These are phyloP conservation scores for Bubo blakistoni DNA, from an alignment of 2,113 vertebrate genomes.

Conservation along the genomic window DNA sequence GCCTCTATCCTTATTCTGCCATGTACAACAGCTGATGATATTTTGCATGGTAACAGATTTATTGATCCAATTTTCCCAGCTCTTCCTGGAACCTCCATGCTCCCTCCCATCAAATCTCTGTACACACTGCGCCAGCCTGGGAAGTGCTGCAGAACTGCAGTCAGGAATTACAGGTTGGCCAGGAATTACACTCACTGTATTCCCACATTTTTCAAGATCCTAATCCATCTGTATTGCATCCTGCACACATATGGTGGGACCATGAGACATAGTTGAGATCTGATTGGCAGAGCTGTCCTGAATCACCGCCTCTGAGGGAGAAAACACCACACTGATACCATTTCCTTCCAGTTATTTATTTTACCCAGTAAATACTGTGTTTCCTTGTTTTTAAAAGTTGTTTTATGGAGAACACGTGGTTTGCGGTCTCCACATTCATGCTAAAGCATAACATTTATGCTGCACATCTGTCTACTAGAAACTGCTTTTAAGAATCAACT, in stretches of 20 bases:
- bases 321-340: background rate
- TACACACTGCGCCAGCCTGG: background rate
- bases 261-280: accelerated
- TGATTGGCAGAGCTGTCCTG: background rate
- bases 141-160: background rate
- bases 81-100: background rate
- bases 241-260: background rate
- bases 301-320: background rate
- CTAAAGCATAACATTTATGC: background rate
- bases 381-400: background rate
- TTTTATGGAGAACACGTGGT: background rate
- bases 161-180: background rate
- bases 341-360: background rate
- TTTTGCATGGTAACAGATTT: background rate
- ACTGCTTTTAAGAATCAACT: background rate
- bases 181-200: background rate
- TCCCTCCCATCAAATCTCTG: background rate
- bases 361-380: background rate
- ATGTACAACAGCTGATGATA: background rate
- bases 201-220: background rate
- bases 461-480: background rate
- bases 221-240: background rate
- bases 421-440: background rate
- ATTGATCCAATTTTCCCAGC: background rate
- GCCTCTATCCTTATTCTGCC: background rate